Conservation (phyloP, 2,113 vertebrate genomes). For the Carlito syrichta region DNA sequence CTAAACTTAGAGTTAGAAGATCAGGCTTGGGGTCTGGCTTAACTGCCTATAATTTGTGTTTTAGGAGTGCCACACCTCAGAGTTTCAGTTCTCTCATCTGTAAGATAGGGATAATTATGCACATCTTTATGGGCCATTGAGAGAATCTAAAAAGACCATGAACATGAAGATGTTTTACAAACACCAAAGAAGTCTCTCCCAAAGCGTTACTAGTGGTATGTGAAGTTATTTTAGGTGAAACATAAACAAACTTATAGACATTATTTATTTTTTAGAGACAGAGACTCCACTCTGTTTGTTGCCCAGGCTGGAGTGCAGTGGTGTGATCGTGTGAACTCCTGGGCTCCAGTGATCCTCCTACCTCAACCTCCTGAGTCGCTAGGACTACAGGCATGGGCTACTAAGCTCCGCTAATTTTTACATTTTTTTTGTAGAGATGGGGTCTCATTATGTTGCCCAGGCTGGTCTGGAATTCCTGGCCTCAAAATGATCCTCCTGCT, state of each 20-base stretch:
- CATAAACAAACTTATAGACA: neutral
- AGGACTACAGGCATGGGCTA: neutral
- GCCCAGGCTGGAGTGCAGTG: neutral
- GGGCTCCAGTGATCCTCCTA: neutral
- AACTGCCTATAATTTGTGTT: neutral
- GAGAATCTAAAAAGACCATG: neutral
- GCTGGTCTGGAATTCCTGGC: neutral
- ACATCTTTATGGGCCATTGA: neutral
- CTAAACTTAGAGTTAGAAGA: neutral
- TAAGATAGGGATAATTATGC: neutral
- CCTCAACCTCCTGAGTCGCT: neutral
- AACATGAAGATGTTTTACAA: neutral
- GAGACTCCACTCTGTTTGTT: neutral
- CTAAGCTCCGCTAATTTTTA: neutral
- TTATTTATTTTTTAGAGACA: neutral
- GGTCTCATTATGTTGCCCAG: neutral
- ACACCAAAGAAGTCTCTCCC: neutral
- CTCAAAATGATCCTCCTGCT: neutral
- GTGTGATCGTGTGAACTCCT: neutral
- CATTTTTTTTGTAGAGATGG: neutral
- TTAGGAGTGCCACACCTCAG: neutral
- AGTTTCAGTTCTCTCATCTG: neutral
- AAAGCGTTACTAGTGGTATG: neutral
- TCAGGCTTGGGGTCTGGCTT: neutral
- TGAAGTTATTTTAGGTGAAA: neutral